Evolutionary conservation across 2,113 vertebrate species (phyloP), one percentile per base, ranked within the genome.

Genomic region (Chloroceryle aenea): DNA sequence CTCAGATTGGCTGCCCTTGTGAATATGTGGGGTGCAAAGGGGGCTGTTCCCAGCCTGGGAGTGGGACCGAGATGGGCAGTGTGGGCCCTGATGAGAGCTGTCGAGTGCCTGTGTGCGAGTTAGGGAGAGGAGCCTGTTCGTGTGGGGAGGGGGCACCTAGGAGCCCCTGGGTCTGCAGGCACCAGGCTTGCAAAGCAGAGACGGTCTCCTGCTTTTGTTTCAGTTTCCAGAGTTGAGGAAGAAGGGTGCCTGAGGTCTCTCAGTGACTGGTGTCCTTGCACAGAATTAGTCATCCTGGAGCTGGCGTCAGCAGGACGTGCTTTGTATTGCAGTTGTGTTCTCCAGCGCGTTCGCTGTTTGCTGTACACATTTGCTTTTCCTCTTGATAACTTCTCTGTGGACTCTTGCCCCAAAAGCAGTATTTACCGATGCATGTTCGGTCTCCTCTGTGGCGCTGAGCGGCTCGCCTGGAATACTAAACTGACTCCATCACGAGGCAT

Each of bases 301-400:
- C 52, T 78, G 62, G 78, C 15, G 9, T 34, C 0, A 2, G 73
- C 58, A 94, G 96, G 95, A 76, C 95, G 38, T 45, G 78, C 78
- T 96, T 93, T 93, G 92, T 83, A 64, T 96, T 89, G 87, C 85
- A n/a, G 38, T 32, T 95, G 78, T 95, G 90, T 61, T 93, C 85
- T 87, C 47, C 53, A n/a, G 26, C 7, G 36, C 38, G 8, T 56
- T 80, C 32, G 11, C 77, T 95, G 92, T 94, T 96, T 93, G 82
- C 90, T 87, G 64, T 93, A 47, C 23, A 29, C 92, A 43, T 94
- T 96, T 95, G 62, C 87, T 94, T 93, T 90, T 75, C 87, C 82
- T 91, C 62, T 75, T 62, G 92, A 38, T 93, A 73, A 93, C 90
- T 95, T 78, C 89, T 95, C 61, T 73, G 89, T 80, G 84, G 95